A percentile compares a stretch with the other conserved stretches of the same genome.
These are phyloP conservation scores for Eudemis profundana DNA, from an alignment of 2,888 invertebrate genomes.

Conservation along the genomic window DNA sequence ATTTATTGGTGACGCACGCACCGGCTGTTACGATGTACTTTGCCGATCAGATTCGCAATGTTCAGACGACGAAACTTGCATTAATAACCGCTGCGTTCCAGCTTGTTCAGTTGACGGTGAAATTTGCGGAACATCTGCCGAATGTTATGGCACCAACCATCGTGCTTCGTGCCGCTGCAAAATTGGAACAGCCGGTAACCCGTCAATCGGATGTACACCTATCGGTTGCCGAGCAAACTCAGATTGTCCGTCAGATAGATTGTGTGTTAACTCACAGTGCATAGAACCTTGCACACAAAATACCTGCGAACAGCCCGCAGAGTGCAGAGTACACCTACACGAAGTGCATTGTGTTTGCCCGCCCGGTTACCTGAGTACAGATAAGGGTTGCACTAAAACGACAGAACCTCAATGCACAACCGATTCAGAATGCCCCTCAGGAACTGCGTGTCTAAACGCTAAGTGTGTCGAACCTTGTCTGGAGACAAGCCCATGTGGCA, in stretches of 20 bases:
- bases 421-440: constrained; percentile 93
- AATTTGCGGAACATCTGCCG: constrained; percentile 91
- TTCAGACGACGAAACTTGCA: constrained; percentile 92
- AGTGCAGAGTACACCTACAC: constrained; percentile 91
- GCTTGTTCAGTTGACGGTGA: constrained; percentile 90
- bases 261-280: constrained; percentile 93
- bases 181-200: constrained; percentile 92
- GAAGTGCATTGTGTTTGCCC: constrained; percentile 93
- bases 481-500: constrained; percentile 91
- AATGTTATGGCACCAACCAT: constrained; percentile 92
- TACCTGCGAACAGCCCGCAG: constrained; percentile 89
- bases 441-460: constrained; percentile 92
- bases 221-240: constrained; percentile 92
- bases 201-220: constrained; percentile 90
- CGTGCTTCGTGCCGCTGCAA: constrained; percentile 93
- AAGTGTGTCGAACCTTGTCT: constrained; percentile 94
- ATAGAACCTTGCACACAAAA: constrained; percentile 90
- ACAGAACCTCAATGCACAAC: constrained; percentile 88
- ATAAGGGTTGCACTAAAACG: constrained; percentile 86
- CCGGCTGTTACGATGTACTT: constrained; percentile 90
- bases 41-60: constrained; percentile 92
- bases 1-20: constrained; percentile 93
- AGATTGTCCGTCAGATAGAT: constrained; percentile 92
- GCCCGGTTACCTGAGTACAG: constrained; percentile 88
- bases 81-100: constrained; percentile 92